A percentile compares a stretch with the other conserved stretches of the same genome.
These are phyloP conservation scores for Ornithoptera alexandrae DNA, from an alignment of 2,888 invertebrate species.

Conservation along the genomic window DNA sequence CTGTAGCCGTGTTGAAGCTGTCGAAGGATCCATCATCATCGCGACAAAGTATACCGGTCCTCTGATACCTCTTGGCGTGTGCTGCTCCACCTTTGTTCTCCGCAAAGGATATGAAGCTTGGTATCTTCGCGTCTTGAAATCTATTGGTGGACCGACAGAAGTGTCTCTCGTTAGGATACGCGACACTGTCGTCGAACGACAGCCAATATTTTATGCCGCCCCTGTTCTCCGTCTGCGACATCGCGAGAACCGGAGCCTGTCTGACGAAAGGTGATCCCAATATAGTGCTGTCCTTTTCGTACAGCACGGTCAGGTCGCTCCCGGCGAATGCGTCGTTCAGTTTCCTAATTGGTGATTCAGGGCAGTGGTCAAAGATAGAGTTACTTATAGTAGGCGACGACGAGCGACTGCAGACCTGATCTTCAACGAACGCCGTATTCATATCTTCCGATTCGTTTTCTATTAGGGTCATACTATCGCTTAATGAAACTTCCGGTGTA, in stretches of 20 bases:
- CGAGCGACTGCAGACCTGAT: constrained; percentile 40
- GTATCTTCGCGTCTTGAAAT: constrained; percentile 48
- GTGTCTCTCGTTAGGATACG: constrained; percentile 36
- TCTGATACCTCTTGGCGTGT: neutral
- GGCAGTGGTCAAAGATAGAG: constrained; percentile 49
- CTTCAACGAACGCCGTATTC: constrained; percentile 64
- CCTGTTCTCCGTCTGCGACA: constrained; percentile 63
- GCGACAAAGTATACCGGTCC: constrained; percentile 1
- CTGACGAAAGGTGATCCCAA: constrained; percentile 61
- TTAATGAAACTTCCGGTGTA: constrained; percentile 28
- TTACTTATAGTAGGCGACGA: constrained; percentile 50
- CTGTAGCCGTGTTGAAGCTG: constrained; percentile 36
- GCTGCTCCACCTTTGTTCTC: too few species aligned
- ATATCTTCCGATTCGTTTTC: constrained; percentile 43
- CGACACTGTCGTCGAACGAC: constrained; percentile 60
- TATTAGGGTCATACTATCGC: constrained; percentile 45
- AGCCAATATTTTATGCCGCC: constrained; percentile 74
- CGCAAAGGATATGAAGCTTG: constrained; percentile 56
- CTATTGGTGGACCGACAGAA: constrained; percentile 33
- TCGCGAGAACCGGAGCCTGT: constrained; percentile 57
- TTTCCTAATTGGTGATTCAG: constrained; percentile 55
- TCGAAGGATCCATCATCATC: neutral
- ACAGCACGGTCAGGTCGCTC: constrained; percentile 44
- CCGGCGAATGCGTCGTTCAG: constrained; percentile 32
- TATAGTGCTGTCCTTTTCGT: constrained; percentile 51